Conservation (phyloP, 2,113 vertebrate species). For the Gambusia holbrooki region DNA sequence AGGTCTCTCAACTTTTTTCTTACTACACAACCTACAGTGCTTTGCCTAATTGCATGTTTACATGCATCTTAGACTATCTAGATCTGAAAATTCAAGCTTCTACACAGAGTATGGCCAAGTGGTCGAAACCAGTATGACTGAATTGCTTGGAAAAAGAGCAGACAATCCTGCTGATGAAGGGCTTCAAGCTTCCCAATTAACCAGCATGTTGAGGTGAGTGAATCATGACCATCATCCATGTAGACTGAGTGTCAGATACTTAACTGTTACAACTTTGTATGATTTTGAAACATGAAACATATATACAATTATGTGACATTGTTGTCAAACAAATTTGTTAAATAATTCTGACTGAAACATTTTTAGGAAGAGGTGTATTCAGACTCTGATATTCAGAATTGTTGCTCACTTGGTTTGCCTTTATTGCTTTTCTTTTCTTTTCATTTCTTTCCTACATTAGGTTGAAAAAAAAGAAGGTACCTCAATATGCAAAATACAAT, state of each 20-base stretch:
- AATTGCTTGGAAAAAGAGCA: not conserved
- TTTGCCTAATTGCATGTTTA: too few species aligned
- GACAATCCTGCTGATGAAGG: not conserved
- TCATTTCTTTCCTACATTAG: not conserved
- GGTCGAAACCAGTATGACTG: not conserved
- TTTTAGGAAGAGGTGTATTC: not conserved
- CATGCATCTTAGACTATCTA: too few species aligned
- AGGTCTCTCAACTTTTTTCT: too few species aligned
- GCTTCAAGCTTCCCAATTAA: too few species aligned
- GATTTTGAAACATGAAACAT: not conserved
- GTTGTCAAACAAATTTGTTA: not conserved
- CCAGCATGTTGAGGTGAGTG: not conserved
- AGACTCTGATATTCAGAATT: not conserved
- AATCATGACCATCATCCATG: not conserved
- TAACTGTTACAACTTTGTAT: not conserved
- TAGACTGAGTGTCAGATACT: too few species aligned
- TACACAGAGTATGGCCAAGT: not conserved
- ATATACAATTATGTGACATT: not conserved
- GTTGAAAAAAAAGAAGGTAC: not conserved
- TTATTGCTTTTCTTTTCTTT: not conserved
- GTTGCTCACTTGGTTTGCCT: not conserved
- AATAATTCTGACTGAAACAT: not conserved
- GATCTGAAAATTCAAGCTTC: not conserved
- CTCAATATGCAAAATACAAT: constrained; percentile 19
- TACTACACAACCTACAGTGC: too few species aligned